Evolutionary conservation across 1,140 invertebrate genomes (phyloP).

Genomic region (Magallana ariakensis): DNA sequence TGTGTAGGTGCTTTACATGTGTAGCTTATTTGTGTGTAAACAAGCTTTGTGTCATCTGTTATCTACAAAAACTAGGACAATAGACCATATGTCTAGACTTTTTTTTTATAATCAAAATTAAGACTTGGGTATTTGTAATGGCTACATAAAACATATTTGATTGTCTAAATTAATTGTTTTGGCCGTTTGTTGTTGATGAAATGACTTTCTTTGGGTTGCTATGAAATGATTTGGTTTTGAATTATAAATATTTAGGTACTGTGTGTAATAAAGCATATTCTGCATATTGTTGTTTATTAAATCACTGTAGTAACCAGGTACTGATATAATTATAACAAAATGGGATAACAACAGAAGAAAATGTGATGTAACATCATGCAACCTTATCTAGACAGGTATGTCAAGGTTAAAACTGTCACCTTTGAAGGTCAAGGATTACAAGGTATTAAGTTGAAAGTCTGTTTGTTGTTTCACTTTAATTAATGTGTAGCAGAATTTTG

Average conservation of each 20-base stretch:
- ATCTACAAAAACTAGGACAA: neutral
- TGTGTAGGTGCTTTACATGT: slow-evolving; percentile 29
- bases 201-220: neutral
- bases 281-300: neutral
- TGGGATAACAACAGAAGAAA: no score
- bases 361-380: no score
- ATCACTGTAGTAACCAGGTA: no score
- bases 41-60: neutral
- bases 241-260: slow-evolving; percentile 18
- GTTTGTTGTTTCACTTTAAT: no score
- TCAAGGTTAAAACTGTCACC: no score
- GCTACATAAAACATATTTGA: neutral
- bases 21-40: neutral
- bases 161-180: slow-evolving; percentile 6
- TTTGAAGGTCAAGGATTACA: no score
- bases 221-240: neutral
- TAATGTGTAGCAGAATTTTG: no score
- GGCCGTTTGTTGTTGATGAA: neutral
- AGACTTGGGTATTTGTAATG: neutral
- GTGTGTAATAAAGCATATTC: slow-evolving; percentile 34
- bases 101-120: neutral
- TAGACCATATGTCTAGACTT: neutral
- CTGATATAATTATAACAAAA: no score
- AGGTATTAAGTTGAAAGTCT: no score
- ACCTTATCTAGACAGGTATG: no score